Evolutionary conservation across 2,113 vertebrate genomes (phyloP).

Genomic region (Opisthocomus hoazin): DNA sequence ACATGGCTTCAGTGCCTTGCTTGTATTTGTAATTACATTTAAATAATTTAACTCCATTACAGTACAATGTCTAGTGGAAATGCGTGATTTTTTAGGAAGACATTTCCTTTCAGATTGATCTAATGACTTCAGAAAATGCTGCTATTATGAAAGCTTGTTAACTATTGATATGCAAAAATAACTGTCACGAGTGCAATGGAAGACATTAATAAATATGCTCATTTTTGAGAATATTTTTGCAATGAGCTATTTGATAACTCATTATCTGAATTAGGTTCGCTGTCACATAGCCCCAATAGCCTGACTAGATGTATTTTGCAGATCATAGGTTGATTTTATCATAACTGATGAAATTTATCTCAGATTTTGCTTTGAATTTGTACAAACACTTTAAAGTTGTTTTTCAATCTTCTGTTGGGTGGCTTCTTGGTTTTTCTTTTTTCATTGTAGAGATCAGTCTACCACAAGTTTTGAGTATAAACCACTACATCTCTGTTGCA

Average conservation of each 20-base stretch:
- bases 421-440: background rate
- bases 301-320: background rate
- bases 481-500: fast-evolving
- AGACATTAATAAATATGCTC: background rate
- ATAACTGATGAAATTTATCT: background rate
- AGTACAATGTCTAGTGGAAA: slow-evolving; percentile 15
- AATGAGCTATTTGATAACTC: background rate
- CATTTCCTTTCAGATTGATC: slow-evolving; percentile 18
- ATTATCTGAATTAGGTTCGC: background rate
- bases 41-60: slow-evolving; percentile 60
- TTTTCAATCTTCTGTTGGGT: background rate
- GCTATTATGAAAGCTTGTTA: slow-evolving; percentile 15
- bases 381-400: background rate
- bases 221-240: background rate
- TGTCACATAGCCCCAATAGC: background rate
- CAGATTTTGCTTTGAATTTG: background rate
- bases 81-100: slow-evolving; percentile 12
- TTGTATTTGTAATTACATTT: slow-evolving; percentile 63
- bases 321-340: background rate
- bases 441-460: background rate
- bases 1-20: slow-evolving; percentile 28
- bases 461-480: background rate
- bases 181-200: background rate
- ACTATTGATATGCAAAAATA: slow-evolving; percentile 23
- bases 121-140: slow-evolving; percentile 29